These are phyloP conservation scores for Keiferia lycopersicella DNA, from an alignment of 2,888 invertebrate genomes.

Conservation along the genomic window DNA sequence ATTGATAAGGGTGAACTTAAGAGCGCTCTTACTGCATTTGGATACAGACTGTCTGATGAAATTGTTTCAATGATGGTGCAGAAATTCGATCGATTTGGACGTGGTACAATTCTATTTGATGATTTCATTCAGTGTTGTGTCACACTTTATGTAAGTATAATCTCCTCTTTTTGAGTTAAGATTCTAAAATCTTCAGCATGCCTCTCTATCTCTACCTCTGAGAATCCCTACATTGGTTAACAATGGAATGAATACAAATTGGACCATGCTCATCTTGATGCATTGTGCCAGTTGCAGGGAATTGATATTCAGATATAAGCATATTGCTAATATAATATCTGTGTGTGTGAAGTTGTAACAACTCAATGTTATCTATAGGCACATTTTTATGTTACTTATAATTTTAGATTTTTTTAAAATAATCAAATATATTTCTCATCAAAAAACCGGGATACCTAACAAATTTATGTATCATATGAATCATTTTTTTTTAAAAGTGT, in stretches of 20 bases:
- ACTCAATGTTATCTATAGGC: no score
- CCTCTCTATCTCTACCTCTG: background rate
- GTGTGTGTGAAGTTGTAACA: no score
- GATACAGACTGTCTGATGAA: constrained; percentile 91
- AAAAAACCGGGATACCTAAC: no score
- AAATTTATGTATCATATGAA: no score
- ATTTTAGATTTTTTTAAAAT: no score
- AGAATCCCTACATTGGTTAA: background rate
- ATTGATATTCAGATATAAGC: background rate
- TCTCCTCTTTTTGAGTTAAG: background rate
- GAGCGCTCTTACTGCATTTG: constrained; percentile 94
- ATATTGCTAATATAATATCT: background rate
- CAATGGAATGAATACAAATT: constrained; percentile 5
- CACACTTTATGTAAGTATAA: constrained; percentile 91
- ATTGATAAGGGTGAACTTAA: constrained; percentile 96
- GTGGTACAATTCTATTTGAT: constrained; percentile 96
- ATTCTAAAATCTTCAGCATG: background rate
- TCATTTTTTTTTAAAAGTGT: no score
- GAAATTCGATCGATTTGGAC: constrained; percentile 97
- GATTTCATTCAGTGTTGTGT: constrained; percentile 99
- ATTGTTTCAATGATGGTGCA: constrained; percentile 90
- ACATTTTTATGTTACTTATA: no score
- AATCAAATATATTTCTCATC: no score
- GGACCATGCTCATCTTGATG: background rate
- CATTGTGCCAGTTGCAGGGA: background rate